Base-by-base conservation (phyloP, 2,888 invertebrate genomes). In the Eumerus sabulonum region DNA sequence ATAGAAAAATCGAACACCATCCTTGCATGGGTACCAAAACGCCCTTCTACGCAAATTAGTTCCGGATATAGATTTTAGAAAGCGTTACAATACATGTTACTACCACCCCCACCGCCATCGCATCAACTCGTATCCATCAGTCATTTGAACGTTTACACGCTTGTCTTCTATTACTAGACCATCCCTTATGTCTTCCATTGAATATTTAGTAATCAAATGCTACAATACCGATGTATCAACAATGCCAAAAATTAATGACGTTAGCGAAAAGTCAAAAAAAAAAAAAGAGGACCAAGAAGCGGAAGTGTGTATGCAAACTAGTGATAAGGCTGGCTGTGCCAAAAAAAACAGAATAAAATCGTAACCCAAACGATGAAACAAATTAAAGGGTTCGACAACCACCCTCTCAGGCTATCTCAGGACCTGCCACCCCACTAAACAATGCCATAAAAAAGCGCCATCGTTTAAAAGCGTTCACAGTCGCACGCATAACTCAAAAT, bases 401-500 rank as follows among this genome's bases (percentile, higher is more conserved):
- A 64, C 56, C 56, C 70, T 42, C 47, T 19, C 5, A 27, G 1
- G 16, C 7, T 18, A n/a, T 13, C 18, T 27, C 50, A 13, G 13
- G 60, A 12, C 62, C 38, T 38, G 48, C 68, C 64, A 70, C 70
- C 76, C 68, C 54, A 27, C 59, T 70, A 44, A 71, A 60, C 44
- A 64, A 48, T 64, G 18, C 42, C 71, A 76, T 76, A 64, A 60
- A 74, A 76, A 66, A 71, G 79, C 74, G 79, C 79, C 79, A 74
- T 79, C 79, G 68, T 74, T 79, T 79, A 79, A 79, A 40, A 79
- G 63, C 48, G 60, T 64, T 79, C 79, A 74, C 74, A 74, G 74
- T 79, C 79, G 64, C 74, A 79, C 79, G 79, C 79, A 79, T 79
- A 79, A 74, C 79, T 79, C 79, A 79, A 79, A 79, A 79, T 68